Evolutionary conservation across 2,888 invertebrate genomes (phyloP), one percentile per base, ranked within the genome.

Genomic region (Andrena praecox): DNA sequence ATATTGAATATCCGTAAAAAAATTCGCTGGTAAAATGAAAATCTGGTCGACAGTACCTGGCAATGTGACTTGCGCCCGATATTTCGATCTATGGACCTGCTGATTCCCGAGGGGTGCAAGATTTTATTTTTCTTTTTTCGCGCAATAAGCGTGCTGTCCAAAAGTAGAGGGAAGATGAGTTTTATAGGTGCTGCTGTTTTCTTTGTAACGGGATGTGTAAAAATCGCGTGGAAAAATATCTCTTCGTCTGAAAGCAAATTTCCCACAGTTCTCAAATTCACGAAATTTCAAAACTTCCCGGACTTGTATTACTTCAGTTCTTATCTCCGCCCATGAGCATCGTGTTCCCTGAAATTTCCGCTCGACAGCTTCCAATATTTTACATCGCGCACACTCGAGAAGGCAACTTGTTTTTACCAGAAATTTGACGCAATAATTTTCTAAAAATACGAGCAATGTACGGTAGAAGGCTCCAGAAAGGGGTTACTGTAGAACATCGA

Each of bases 271-370:
- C 33, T 33, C 42, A 8, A 33, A 50, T 27, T 63, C 52, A 12
- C 7, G n/a, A 10, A 68, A 62, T 68, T 60, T 33, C 33, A 10
- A 8, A 42, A 16, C 5, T 7, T 60, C 33, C 33, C 6, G 12
- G 4, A 66, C 1, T 8, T 42, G 8, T 8, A 1, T 3, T 52
- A 52, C n/a, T 24, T 50, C 12, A 52, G 12, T 24, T 50, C 12
- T 62, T 42, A 62, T 12, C 60, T 62, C 10, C 35, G 10, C 27
- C 8, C 16, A 62, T 0, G n/a, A 60, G n/a, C 42, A 67, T 24
- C 24, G 7, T 62, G 68, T 62, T 68, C 27, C 27, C 20, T 27
- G 52, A 68, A 75, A 62, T 75, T 75, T 62, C 60, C 52, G 60
- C 52, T 62, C 3, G 50, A 48, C 60, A 67, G 33, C 67, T n/a